Percentiles rank a stretch among this genome's conserved stretches.
phyloP scores from a whole-genome alignment of 2,113 vertebrate genomes.

The Electrona antarctica region DNA sequence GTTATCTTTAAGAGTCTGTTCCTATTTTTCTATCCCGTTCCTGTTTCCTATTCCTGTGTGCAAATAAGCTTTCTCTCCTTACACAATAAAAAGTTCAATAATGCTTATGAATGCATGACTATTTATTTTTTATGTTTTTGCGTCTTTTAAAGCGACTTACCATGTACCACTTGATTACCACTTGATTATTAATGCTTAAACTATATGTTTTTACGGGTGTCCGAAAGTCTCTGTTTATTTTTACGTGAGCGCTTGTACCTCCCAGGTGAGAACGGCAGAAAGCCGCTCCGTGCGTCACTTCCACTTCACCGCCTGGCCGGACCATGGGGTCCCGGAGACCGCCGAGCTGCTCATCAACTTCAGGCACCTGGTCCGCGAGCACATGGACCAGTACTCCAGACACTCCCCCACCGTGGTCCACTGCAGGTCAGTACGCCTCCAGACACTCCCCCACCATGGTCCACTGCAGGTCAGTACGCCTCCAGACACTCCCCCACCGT shows the following conservation, averaged over 20 bases:
- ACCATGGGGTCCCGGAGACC: conserved; percentile 91
- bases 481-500: no score
- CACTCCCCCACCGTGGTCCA: conserved; percentile 90
- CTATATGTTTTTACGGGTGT: neutral
- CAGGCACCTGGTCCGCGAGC: conserved; percentile 89
- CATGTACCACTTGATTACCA: no score
- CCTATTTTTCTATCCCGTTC: no score
- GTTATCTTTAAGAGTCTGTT: no score
- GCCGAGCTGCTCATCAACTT: conserved; percentile 94
- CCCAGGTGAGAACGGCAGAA: conserved; percentile 83
- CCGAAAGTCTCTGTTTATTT: neutral
- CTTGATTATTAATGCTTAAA: no score
- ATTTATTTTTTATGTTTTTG: no score
- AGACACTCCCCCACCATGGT: conserved; percentile 30
- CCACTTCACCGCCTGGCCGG: conserved; percentile 97
- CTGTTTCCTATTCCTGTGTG: no score
- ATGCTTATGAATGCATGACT: no score
- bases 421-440: conserved; percentile 87
- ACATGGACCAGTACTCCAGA: conserved; percentile 84
- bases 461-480: no score
- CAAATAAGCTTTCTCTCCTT: no score
- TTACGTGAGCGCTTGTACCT: neutral
- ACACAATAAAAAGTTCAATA: no score
- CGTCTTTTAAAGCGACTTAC: no score
- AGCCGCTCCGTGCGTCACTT: conserved; percentile 89